These are phyloP conservation scores for Cheirogaleus major DNA, from an alignment of 2,797 vertebrate species.

Conservation along the genomic window DNA sequence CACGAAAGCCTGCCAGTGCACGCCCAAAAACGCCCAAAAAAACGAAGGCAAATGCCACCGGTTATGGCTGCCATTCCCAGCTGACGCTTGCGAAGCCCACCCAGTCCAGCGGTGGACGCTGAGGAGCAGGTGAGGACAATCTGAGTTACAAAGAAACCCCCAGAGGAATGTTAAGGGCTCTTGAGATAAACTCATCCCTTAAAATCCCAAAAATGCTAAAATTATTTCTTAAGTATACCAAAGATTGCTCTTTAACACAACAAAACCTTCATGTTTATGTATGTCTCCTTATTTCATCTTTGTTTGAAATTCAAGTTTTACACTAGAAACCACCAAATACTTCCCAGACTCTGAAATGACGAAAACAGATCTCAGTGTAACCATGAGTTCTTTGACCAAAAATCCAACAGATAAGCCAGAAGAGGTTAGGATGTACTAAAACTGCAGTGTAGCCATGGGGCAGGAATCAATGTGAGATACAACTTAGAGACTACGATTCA, in stretches of 20 bases:
- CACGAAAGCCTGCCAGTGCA: not conserved
- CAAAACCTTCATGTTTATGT: conserved; percentile 69
- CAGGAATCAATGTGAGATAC: not conserved
- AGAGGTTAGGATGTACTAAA: not conserved
- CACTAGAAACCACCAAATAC: conserved; percentile 77
- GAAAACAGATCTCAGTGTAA: conserved; percentile 71
- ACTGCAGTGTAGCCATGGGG: not conserved
- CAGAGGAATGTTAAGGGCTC: not conserved
- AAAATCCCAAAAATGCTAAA: not conserved
- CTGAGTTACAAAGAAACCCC: not conserved
- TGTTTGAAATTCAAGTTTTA: conserved; percentile 72
- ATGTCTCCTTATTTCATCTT: conserved; percentile 70
- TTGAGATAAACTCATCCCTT: not conserved
- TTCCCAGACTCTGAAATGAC: conserved; percentile 71
- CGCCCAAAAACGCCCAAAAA: not conserved
- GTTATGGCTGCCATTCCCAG: not conserved
- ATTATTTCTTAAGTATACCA: conserved; percentile 18
- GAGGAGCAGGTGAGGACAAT: not conserved
- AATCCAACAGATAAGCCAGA: not conserved
- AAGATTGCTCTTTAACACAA: conserved; percentile 37
- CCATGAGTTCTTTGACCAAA: conserved; percentile 13
- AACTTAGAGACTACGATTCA: not conserved
- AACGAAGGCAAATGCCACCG: not conserved
- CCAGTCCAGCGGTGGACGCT: fast-evolving
- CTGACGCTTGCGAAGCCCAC: not conserved